Base-by-base conservation (phyloP, 1,140 invertebrate species). In the Brachionus asplanchnoidis region DNA sequence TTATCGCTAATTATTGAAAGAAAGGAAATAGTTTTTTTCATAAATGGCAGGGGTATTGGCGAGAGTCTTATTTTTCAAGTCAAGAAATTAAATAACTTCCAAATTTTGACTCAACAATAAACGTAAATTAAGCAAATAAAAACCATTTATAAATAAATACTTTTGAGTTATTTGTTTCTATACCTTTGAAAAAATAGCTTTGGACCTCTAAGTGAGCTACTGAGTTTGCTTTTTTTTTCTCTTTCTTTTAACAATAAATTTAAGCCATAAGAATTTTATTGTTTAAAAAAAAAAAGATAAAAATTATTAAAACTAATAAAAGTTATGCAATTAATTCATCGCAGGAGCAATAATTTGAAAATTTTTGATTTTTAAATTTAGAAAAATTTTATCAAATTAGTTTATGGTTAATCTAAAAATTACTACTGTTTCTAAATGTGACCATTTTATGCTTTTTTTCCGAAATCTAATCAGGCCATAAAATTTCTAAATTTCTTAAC, bases 251-350 rank as follows among this genome's bases (percentile, higher is more conserved):
- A 60, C 53, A 60, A 60, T 20, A 60, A 60, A 60, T 60, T 60
- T 60, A 60, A 60, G 53, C 53, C 53, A 60, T 60, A 60, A 60
- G 53, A 60, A 60, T 60, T 60, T 60, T 60, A 60, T 60, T 60
- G 53, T 60, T 60, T 26, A 60, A 23, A 46, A 46, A 46, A 46
- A 46, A 60, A 60, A 60, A 60, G 53, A 60, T 60, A 60, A 60
- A 60, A 20, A 9, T 60, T 60, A 60, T 60, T 60, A 20, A 20
- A 60, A 60, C 53, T 60, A 60, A 60, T 60, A 60, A 60, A 60
- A 60, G 53, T 60, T 60, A 60, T 60, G 53, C 53, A 60, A 60
- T 60, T 60, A 60, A 60, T 60, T 60, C 53, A 60, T 60, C 53
- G 53, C 53, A 60, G 53, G 53, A 60, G 53, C 17, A 60, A 60